Conservation (phyloP, 2,888 invertebrate genomes). For the Clostera curtula region DNA sequence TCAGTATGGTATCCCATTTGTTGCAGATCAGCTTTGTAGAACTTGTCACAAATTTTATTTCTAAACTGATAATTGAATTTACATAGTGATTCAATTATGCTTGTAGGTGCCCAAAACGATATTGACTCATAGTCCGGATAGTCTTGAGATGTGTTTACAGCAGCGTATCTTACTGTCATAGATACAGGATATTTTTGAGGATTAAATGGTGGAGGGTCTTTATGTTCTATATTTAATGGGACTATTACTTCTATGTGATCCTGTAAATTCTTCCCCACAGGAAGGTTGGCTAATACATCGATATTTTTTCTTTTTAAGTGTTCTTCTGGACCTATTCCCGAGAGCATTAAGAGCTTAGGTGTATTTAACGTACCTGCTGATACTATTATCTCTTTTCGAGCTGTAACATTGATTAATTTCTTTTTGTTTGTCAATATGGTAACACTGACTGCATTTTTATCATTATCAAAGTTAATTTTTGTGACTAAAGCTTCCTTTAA, state of each 20-base stretch:
- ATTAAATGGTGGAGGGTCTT: background rate
- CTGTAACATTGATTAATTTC: constrained; percentile 21
- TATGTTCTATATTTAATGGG: constrained; percentile 8
- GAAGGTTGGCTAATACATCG: constrained; percentile 73
- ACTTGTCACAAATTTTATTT: constrained; percentile 11
- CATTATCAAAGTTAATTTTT: no score
- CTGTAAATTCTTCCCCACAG: constrained; percentile 82
- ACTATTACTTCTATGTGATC: constrained; percentile 61
- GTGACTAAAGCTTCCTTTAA: no score
- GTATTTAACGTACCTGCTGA: constrained; percentile 75
- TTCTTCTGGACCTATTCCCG: constrained; percentile 75
- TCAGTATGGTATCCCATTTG: constrained; percentile 8
- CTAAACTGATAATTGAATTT: constrained; percentile 9
- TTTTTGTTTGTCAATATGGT: constrained; percentile 5
- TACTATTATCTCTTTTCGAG: constrained; percentile 74
- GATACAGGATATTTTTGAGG: constrained; percentile 5
- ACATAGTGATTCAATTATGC: constrained; percentile 5
- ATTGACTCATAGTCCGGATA: constrained; percentile 14
- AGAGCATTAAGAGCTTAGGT: constrained; percentile 76
- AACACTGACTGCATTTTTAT: no score
- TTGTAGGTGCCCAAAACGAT: constrained; percentile 6
- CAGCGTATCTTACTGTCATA: constrained; percentile 7
- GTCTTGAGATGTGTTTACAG: constrained; percentile 11
- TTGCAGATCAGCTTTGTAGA: constrained; percentile 1
- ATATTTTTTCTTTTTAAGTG: constrained; percentile 60